Evolutionary conservation across 92 coral and sea anemone species (phyloP), one percentile per base, ranked within the genome.

Genomic region (Palythoa grandis): DNA sequence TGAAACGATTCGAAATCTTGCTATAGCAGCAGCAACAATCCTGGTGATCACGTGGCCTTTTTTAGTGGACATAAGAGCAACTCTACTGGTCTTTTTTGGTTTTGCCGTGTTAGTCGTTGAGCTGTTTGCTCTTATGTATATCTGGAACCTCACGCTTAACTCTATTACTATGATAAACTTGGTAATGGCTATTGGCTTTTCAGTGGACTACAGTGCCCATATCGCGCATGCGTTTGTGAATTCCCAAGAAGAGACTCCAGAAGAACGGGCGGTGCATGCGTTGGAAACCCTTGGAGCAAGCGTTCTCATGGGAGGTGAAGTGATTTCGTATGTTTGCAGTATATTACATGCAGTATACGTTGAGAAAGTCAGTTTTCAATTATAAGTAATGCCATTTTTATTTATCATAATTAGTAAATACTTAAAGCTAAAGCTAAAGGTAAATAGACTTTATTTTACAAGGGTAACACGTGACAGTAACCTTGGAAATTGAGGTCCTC

Each of bases 121-220:
- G 83, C 74, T 92, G 52, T 87, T 92, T 88, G 93, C 93, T 8
- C 88, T 92, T 12, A 92, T 92, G 95, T 86, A 84, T 52, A 37
- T 90, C 69, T 92, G 95, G 95, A 74, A 86, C 65, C 87, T 90
- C 50, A 88, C 95, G 14, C 83, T 92, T 16, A 92, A 92, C 82
- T 57, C 88, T 6, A 82, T 92, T 9, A 89, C 95, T 5, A 92
- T 90, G 91, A 75, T 89, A 52, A 89, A 87, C 52, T 78, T 92
- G 43, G 91, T 92, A 15, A 92, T 92, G 95, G 95, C 95, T 5
- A 85, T 92, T 47, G 95, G 95, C 0, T 90, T 92, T 65, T 77
- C 95, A 3, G 95, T 92, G 60, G 95, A 92, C 63, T 92, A 92
- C 73, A 92, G 95, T 65, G 95, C 95, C 0, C 95, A 92, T 71